Percentiles rank a stretch among this genome's conserved stretches.
Evolutionary conservation across 2,888 invertebrate species (phyloP).

Genomic region (Leptinotarsa juncta): DNA sequence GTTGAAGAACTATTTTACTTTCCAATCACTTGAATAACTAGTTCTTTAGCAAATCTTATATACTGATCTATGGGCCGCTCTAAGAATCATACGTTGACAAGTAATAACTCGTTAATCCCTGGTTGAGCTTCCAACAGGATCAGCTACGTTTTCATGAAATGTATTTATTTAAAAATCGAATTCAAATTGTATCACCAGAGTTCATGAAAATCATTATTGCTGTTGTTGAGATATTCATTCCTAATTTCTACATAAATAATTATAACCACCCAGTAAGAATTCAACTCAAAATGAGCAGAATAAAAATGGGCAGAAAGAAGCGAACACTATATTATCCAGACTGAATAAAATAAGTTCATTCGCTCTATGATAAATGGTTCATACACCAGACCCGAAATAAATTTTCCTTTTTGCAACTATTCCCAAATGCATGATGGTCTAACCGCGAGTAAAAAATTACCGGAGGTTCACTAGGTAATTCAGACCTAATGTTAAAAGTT

Average conservation of each 20-base stretch:
- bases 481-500: constrained; percentile 21
- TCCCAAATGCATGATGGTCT: constrained; percentile 20
- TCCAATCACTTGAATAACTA: too few relatives aligned
- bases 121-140: too few relatives aligned
- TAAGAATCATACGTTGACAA: too few relatives aligned
- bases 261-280: neutral
- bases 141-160: too few relatives aligned
- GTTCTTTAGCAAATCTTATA: too few relatives aligned
- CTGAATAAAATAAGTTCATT: constrained; percentile 18
- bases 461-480: constrained; percentile 20
- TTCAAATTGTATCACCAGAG: too few relatives aligned
- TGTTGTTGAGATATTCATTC: neutral
- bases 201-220: too few relatives aligned
- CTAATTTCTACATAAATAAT: neutral
- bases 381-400: constrained; percentile 18
- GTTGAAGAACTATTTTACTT: too few relatives aligned
- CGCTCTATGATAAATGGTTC: constrained; percentile 20
- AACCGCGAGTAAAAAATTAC: constrained; percentile 20
- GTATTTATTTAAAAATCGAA: too few relatives aligned
- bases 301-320: constrained; percentile 10
- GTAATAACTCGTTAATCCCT: too few relatives aligned
- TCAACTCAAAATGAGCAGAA: neutral
- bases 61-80: too few relatives aligned
- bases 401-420: constrained; percentile 18
- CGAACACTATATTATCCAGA: constrained; percentile 2